Percentiles rank a stretch among this genome's conserved stretches.
phyloP scores from a whole-genome alignment of 2,888 invertebrate species.

The Augiades crinisus region DNA sequence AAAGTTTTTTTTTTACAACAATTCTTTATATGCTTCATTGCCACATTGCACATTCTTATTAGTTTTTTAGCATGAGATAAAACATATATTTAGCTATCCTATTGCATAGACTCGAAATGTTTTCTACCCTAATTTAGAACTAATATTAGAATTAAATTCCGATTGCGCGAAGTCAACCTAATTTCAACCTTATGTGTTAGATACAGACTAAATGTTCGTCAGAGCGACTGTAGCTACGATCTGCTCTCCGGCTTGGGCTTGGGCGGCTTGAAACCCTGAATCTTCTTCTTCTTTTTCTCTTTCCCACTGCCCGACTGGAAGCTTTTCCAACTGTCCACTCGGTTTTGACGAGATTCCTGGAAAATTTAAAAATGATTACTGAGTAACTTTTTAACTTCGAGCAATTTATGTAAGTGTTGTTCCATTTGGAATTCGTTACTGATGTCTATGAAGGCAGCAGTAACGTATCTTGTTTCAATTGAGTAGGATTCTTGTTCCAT shows the following conservation, averaged over 20 bases:
- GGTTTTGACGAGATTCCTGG: constrained; percentile 93
- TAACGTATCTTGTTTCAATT: too few species aligned
- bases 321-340: constrained; percentile 96
- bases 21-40: too few species aligned
- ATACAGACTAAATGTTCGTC: not conserved
- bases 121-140: not conserved
- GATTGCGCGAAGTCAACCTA: constrained; percentile 1
- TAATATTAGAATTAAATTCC: constrained; percentile 3
- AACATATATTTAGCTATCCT: not conserved
- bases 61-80: too few species aligned
- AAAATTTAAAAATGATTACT: constrained; percentile 38
- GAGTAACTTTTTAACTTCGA: too few species aligned
- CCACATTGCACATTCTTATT: too few species aligned
- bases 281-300: constrained; percentile 88
- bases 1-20: too few species aligned
- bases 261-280: constrained; percentile 93
- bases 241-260: constrained; percentile 96
- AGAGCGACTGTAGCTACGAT: constrained; percentile 53
- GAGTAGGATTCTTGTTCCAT: too few species aligned
- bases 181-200: not conserved
- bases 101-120: constrained; percentile 6
- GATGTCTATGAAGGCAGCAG: too few species aligned
- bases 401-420: too few species aligned
- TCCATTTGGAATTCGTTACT: too few species aligned
- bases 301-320: constrained; percentile 88